A percentile compares a stretch with the other conserved stretches of the same genome.
Conservation (phyloP, 2,113 vertebrate species). For the Narcine bancroftii region DNA sequence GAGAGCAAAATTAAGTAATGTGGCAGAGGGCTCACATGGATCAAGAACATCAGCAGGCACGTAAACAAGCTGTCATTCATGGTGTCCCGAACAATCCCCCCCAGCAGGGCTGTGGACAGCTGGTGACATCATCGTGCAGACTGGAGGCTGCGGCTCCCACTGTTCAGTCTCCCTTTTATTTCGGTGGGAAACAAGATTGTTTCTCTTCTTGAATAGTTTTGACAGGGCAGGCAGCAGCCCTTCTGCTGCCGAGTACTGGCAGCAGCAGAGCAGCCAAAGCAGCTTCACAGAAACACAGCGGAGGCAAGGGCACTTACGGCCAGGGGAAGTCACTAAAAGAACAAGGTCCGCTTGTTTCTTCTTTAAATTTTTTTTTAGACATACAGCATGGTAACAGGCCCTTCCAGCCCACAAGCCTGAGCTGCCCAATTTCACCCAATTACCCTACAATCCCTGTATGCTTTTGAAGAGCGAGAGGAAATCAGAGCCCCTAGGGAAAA, state of each 20-base stretch:
- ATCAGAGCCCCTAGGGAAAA: no score
- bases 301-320: not conserved
- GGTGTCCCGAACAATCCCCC: not conserved
- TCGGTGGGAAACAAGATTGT: not conserved
- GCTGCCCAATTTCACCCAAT: no score
- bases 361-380: no score
- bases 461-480: no score
- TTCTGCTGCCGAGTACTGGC: not conserved
- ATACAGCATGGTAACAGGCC: no score
- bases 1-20: not conserved
- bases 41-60: not conserved
- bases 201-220: not conserved
- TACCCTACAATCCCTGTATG: no score
- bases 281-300: not conserved
- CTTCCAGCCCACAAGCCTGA: no score
- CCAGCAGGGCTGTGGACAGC: not conserved
- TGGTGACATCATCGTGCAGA: not conserved
- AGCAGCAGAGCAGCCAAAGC: not conserved
- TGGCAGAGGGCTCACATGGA: not conserved
- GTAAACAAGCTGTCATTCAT: not conserved
- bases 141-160: not conserved
- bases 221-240: not conserved
- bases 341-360: not conserved
- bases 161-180: not conserved
- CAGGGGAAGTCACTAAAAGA: not conserved